phyloP scores from a whole-genome alignment of 2,113 vertebrate species.

The Paradoxurus hermaphroditus region DNA sequence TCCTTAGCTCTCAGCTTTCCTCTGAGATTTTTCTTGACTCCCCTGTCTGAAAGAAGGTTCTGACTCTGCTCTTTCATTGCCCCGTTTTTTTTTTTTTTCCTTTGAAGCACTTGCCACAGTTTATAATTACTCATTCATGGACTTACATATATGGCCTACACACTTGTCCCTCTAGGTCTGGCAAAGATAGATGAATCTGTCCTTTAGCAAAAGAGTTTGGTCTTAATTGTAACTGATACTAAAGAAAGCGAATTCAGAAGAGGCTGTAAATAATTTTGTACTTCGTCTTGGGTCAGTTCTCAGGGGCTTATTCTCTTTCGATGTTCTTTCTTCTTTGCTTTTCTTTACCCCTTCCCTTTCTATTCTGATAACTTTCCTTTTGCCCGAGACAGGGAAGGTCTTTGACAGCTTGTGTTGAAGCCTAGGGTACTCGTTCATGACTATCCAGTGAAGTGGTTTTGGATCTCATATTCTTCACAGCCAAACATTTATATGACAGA shows the following conservation, averaged over 20 bases:
- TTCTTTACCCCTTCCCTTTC: neutral
- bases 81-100: neutral
- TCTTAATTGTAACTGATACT: slow-evolving; percentile 2
- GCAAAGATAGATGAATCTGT: neutral
- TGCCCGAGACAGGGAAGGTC: neutral
- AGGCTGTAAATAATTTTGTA: slow-evolving; percentile 30
- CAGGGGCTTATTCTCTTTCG: neutral
- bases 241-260: neutral
- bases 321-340: neutral
- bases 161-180: neutral
- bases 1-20: neutral
- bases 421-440: neutral
- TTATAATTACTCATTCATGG: neutral
- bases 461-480: slow-evolving; percentile 4
- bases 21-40: neutral
- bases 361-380: neutral
- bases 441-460: neutral
- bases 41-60: neutral
- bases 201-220: slow-evolving; percentile 31
- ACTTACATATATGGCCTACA: neutral
- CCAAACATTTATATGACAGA: neutral
- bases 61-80: neutral
- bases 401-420: neutral
- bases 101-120: neutral
- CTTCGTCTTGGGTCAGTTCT: slow-evolving; percentile 8